Evolutionary conservation across 2,113 vertebrate genomes (phyloP), one percentile per base, ranked within the genome.

Genomic region (Acanthochromis polyacanthus): DNA sequence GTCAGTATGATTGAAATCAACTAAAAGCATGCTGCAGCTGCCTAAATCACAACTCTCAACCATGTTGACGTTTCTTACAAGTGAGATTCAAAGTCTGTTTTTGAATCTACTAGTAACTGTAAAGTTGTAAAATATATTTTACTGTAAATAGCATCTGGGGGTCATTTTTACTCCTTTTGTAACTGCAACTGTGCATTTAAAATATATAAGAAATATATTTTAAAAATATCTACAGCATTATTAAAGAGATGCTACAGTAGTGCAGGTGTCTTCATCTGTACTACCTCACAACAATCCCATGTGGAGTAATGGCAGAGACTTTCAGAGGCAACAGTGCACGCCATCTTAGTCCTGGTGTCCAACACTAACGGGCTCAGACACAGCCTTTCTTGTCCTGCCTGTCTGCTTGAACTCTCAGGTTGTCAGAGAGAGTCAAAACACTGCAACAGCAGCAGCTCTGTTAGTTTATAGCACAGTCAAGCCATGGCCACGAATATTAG

Each of bases 71-170:
- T 87, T 84, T 82, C 80, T 83, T 81, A 66, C 61, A 77, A 68
- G 62, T 71, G 40, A 63, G 76, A 82, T 80, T 90, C 66, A 82
- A 83, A 71, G 52, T 25, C 23, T 53, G 89, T 85, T 82, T 90
- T 87, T 80, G 20, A 80, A 89, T 88, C 80, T 82, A 78, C 74
- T 36, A 88, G 82, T 87, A 86, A 84, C 72, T 93, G 93, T 93
- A 93, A 94, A 94, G 91, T 85, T 95, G 93, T 94, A 94, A 93
- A 93, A 85, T 94, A 93, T 93, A 92, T 92, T 92, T 91, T 90
- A 94, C 87, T 95, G 94, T 95, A 95, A 93, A 94, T 94, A 94
- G 88, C 78, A 90, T 83, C 71, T 69, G 74, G 85, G 84, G 89
- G 63, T 91, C 79, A 82, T 92, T 94, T 95, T 84, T 90, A 90